phyloP scores from a whole-genome alignment of 2,797 vertebrate species.

The Phylloscopus collybita region DNA sequence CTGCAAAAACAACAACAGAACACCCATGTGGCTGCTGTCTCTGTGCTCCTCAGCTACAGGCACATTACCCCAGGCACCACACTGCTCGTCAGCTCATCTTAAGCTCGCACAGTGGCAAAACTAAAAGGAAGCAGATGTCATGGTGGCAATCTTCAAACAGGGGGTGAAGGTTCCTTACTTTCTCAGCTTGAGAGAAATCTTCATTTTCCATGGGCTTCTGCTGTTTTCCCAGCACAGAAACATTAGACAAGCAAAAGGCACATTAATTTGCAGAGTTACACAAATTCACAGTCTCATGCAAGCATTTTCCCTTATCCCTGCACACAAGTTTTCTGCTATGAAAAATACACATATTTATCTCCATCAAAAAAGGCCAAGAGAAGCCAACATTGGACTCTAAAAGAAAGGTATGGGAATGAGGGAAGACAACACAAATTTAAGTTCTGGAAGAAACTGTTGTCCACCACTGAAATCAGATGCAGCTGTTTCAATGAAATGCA shows the following conservation, averaged over 20 bases:
- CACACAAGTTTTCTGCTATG: constrained; percentile 66
- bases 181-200: constrained; percentile 78
- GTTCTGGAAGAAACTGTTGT: constrained; percentile 35
- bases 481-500: constrained; percentile 43
- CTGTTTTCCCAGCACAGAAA: constrained; percentile 59
- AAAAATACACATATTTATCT: constrained; percentile 66
- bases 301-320: constrained; percentile 61
- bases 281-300: constrained; percentile 72
- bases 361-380: constrained; percentile 10
- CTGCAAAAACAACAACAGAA: constrained; percentile 99
- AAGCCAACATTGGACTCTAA: constrained; percentile 57
- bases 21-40: constrained; percentile 96
- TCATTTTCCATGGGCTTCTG: constrained; percentile 72
- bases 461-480: constrained; percentile 60
- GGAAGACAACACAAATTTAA: constrained; percentile 30
- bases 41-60: constrained; percentile 82
- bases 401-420: constrained; percentile 24
- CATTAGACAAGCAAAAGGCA: constrained; percentile 73
- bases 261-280: constrained; percentile 69
- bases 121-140: constrained; percentile 80
- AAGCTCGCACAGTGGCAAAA: constrained; percentile 74
- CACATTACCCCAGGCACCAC: constrained; percentile 73
- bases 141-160: constrained; percentile 76
- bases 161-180: constrained; percentile 72
- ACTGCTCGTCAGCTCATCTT: constrained; percentile 68